Conservation (phyloP, 2,797 vertebrate species). For the Brachyrhaphis roseni region DNA sequence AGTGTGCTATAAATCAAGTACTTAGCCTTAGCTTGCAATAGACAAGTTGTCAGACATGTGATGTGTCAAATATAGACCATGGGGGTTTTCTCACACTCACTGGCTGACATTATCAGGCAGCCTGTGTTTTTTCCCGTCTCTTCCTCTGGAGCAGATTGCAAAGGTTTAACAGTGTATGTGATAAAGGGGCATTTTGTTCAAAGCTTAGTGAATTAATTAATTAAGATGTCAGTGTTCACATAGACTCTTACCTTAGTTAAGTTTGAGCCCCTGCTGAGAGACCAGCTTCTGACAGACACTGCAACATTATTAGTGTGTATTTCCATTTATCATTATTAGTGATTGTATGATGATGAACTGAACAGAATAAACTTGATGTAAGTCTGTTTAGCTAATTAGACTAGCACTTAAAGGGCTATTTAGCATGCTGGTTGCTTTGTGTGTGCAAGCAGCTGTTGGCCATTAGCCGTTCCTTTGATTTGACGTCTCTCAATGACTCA, state of each 20-base stretch:
- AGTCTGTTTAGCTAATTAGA: neutral
- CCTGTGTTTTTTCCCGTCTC: neutral
- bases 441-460: slow-evolving; percentile 57
- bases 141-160: slow-evolving; percentile 10
- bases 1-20: slow-evolving; percentile 17
- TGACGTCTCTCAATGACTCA: slow-evolving; percentile 66
- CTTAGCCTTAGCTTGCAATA: slow-evolving; percentile 27
- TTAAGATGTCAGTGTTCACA: neutral
- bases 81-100: slow-evolving; percentile 32
- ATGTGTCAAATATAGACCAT: slow-evolving; percentile 28
- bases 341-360: neutral
- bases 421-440: slow-evolving; percentile 52
- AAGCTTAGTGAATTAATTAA: neutral
- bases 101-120: slow-evolving; percentile 27
- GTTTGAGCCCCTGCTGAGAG: neutral
- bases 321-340: neutral
- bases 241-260: neutral
- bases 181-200: neutral
- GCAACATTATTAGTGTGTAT: neutral
- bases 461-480: slow-evolving; percentile 54
- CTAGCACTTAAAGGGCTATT: slow-evolving; percentile 39
- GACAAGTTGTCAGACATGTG: slow-evolving; percentile 25
- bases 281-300: neutral
- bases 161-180: neutral
- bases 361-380: neutral